These are phyloP conservation scores for Parazoanthus atlanticus DNA, from an alignment of 92 coral and sea anemone genomes.

Conservation along the genomic window DNA sequence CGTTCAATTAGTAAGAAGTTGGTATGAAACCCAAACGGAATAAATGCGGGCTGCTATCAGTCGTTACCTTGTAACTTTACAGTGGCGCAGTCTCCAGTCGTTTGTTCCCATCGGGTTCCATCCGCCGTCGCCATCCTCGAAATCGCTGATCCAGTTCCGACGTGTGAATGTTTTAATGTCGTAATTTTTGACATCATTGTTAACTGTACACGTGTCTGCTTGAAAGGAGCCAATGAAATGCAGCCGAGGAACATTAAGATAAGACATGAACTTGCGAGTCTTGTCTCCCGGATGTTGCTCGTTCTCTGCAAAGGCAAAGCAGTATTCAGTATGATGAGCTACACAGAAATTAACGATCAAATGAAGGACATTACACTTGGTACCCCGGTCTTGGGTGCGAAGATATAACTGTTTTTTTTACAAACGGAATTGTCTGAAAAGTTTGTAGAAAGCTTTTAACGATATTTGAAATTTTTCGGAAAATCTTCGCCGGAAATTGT, in stretches of 20 bases:
- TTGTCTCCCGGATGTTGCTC: not conserved
- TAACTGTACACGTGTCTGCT: conserved; percentile 59
- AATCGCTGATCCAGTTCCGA: conserved; percentile 2
- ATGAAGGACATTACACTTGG: too few species aligned
- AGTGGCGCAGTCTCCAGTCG: conserved; percentile 45
- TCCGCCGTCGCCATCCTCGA: not conserved
- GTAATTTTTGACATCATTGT: conserved; percentile 52
- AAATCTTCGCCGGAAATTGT: too few species aligned
- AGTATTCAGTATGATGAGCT: too few species aligned
- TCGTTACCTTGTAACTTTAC: not conserved
- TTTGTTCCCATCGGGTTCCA: conserved; percentile 67
- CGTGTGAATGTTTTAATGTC: conserved; percentile 39
- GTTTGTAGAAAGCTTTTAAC: too few species aligned
- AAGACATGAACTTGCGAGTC: conserved; percentile 35
- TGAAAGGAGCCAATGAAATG: conserved; percentile 61
- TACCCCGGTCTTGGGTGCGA: too few species aligned
- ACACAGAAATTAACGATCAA: too few species aligned
- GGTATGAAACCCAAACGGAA: too few species aligned
- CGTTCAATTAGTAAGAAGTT: too few species aligned
- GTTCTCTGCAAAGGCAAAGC: not conserved
- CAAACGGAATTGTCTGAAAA: too few species aligned
- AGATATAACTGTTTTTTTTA: too few species aligned
- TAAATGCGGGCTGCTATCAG: not conserved
- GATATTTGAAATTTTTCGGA: too few species aligned
- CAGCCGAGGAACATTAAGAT: conserved; percentile 54